Evolutionary conservation across 2,113 vertebrate genomes (phyloP).

Genomic region (Centropus unirufus): DNA sequence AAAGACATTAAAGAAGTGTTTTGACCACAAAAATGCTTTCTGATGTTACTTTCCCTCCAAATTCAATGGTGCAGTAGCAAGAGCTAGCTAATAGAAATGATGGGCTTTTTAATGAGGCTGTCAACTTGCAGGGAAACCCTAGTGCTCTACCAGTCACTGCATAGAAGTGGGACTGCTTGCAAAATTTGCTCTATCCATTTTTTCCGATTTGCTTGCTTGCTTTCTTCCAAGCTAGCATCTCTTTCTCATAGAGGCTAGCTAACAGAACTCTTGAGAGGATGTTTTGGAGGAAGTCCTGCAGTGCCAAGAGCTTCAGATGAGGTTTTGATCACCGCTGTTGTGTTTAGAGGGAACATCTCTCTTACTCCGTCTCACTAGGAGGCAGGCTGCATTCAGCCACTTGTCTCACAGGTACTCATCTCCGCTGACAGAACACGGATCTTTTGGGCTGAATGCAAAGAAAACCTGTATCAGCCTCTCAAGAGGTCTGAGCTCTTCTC

Average conservation of each 20-base stretch:
- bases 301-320: background rate
- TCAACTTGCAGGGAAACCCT: background rate
- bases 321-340: background rate
- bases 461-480: background rate
- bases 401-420: background rate
- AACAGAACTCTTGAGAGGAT: background rate
- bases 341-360: background rate
- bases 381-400: background rate
- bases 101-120: background rate
- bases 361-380: background rate
- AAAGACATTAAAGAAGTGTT: background rate
- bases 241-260: background rate
- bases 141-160: background rate
- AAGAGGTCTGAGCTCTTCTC: background rate
- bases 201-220: background rate
- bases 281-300: background rate
- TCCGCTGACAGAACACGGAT: background rate
- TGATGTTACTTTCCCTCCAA: background rate
- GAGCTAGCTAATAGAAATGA: background rate
- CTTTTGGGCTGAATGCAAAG: background rate
- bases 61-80: accelerated
- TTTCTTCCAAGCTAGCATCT: background rate
- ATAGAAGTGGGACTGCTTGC: background rate
- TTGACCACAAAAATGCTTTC: background rate
- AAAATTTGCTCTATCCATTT: background rate